Conservation (phyloP, 2,113 vertebrate genomes). For the Oophaga pumilio region DNA sequence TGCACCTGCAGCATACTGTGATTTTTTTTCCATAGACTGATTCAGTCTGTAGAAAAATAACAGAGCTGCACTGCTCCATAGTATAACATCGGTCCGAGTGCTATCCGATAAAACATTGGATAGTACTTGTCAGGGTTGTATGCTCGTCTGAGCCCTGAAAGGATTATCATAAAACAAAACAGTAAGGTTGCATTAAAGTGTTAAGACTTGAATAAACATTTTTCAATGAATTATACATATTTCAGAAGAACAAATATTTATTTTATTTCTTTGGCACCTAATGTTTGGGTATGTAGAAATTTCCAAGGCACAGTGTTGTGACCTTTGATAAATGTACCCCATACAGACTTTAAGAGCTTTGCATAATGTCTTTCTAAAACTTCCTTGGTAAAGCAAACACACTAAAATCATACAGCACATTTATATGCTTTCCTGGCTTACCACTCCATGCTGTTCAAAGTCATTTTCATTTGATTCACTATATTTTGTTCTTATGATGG, state of each 20-base stretch:
- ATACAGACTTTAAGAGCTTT: conserved; percentile 36
- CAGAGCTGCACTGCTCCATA: too few relatives aligned
- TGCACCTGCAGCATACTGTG: too few relatives aligned
- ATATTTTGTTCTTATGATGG: conserved; percentile 27
- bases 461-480: conserved; percentile 37
- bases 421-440: background rate
- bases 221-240: background rate
- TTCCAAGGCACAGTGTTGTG: conserved; percentile 6
- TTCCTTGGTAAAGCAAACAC: conserved; percentile 22
- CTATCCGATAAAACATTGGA: too few relatives aligned
- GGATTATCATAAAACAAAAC: too few relatives aligned
- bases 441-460: conserved; percentile 35
- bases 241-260: background rate
- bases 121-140: too few relatives aligned
- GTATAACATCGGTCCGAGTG: too few relatives aligned
- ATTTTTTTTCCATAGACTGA: too few relatives aligned
- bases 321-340: conserved; percentile 37
- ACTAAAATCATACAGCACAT: conserved; percentile 6
- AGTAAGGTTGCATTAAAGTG: background rate
- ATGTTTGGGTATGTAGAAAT: conserved; percentile 22
- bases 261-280: background rate
- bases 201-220: background rate
- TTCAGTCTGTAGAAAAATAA: too few relatives aligned
- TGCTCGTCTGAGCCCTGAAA: too few relatives aligned
- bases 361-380: conserved; percentile 21